Conservation (phyloP, 2,113 vertebrate species). For the Pterocles orientalis region DNA sequence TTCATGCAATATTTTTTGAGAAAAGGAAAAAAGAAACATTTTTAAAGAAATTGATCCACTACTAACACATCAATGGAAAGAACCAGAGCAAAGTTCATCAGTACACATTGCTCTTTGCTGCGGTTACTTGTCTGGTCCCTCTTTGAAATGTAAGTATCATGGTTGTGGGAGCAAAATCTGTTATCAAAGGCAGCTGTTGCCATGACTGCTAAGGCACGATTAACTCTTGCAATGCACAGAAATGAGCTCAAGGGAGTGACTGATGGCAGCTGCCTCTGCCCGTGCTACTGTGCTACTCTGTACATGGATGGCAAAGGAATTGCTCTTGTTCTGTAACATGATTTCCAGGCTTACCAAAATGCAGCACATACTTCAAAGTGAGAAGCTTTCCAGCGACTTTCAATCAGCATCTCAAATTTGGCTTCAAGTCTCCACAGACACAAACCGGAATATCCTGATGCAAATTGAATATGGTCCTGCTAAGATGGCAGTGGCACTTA, state of each 20-base stretch:
- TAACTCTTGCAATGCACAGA: background rate
- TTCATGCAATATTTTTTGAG: background rate
- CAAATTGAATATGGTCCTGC: background rate
- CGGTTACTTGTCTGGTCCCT: background rate
- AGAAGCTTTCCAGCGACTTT: background rate
- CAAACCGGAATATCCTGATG: background rate
- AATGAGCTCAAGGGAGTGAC: background rate
- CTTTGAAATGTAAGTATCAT: background rate
- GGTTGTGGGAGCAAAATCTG: background rate
- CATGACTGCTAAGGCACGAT: background rate
- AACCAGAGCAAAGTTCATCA: background rate
- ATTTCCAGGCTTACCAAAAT: background rate
- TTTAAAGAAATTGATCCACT: background rate
- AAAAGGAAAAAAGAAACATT: background rate
- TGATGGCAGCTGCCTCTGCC: background rate
- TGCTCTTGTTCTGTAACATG: background rate
- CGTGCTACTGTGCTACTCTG: fast-evolving
- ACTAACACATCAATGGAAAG: background rate
- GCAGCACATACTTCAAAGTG: background rate
- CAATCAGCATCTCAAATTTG: background rate
- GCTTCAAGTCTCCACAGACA: background rate
- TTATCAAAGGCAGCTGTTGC: background rate
- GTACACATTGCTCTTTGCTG: background rate
- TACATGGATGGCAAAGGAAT: background rate
- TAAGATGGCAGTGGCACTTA: background rate